A percentile compares a stretch with the other conserved stretches of the same genome.
phyloP scores from a whole-genome alignment of 2,888 invertebrate genomes.

The Priocnemis perturbator region DNA sequence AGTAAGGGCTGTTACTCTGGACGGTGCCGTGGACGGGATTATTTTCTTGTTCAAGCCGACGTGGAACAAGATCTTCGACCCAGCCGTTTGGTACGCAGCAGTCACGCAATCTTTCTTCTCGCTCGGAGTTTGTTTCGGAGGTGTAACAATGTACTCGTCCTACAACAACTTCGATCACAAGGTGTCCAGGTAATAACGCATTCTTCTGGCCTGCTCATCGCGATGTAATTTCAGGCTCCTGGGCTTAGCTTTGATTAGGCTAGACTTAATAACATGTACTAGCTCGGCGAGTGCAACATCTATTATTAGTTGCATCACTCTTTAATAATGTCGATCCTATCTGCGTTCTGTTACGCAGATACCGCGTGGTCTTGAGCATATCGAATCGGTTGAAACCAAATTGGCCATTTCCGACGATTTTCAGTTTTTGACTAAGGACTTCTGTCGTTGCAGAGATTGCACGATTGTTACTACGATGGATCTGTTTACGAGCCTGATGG shows the following conservation, averaged over 20 bases:
- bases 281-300: too few species aligned
- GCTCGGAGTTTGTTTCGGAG: slow-evolving; percentile 79
- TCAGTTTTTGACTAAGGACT: too few species aligned
- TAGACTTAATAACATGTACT: too few species aligned
- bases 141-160: slow-evolving; percentile 80
- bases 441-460: slow-evolving; percentile 77
- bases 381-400: too few species aligned
- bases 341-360: too few species aligned
- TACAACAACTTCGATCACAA: slow-evolving; percentile 80
- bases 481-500: slow-evolving; percentile 88
- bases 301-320: slow-evolving; percentile 8
- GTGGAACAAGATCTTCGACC: slow-evolving; percentile 80
- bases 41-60: slow-evolving; percentile 81
- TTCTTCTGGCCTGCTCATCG: not conserved
- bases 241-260: too few species aligned
- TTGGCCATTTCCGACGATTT: too few species aligned
- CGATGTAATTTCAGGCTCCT: too few species aligned
- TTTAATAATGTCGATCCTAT: slow-evolving; percentile 59
- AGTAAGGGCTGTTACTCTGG: slow-evolving; percentile 79
- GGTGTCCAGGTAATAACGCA: slow-evolving; percentile 75
- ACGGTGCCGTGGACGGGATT: slow-evolving; percentile 80
- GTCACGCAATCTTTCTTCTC: slow-evolving; percentile 82
- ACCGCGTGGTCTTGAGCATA: too few species aligned
- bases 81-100: slow-evolving; percentile 81
- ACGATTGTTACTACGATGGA: slow-evolving; percentile 88